phyloP scores from a whole-genome alignment of 2,113 vertebrate genomes.

The Cinclus cinclus region DNA sequence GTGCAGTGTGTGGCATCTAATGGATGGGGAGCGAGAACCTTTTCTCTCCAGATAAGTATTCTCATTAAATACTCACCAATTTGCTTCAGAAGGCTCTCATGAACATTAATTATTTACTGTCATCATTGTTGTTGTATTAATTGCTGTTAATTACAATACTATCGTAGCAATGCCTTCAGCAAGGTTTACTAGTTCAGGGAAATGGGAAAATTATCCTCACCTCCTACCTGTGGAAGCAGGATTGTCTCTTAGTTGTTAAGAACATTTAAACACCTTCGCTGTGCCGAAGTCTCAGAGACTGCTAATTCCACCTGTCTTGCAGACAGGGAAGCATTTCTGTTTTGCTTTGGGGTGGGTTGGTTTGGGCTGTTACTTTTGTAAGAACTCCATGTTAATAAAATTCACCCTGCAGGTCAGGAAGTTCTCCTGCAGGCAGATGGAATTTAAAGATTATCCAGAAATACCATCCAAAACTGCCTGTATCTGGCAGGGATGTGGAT shows the following conservation, averaged over 20 bases:
- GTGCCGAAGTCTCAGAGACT: background rate
- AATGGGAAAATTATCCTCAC: background rate
- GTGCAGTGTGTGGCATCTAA: accelerated
- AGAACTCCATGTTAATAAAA: constrained; percentile 10
- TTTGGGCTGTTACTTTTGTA: background rate
- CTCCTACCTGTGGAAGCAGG: background rate
- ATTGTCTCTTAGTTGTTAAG: background rate
- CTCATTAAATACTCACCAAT: background rate
- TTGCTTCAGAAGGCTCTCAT: background rate
- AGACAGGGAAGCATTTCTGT: background rate
- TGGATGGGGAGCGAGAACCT: background rate
- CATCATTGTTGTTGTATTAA: background rate
- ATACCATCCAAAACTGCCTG: background rate
- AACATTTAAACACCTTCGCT: background rate
- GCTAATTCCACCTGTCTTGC: background rate
- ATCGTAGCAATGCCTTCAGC: background rate
- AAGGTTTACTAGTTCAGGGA: background rate
- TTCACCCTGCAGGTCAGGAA: constrained; percentile 44
- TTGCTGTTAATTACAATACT: background rate
- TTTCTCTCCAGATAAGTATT: background rate
- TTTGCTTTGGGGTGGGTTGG: background rate
- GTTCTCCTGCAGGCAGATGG: constrained; percentile 47
- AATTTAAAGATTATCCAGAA: constrained; percentile 50
- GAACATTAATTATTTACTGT: background rate
- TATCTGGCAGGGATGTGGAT: constrained; percentile 3